Evolutionary conservation across 2,888 invertebrate species (phyloP), one percentile per base, ranked within the genome.

Genomic region (Thymelicus sylvestris): DNA sequence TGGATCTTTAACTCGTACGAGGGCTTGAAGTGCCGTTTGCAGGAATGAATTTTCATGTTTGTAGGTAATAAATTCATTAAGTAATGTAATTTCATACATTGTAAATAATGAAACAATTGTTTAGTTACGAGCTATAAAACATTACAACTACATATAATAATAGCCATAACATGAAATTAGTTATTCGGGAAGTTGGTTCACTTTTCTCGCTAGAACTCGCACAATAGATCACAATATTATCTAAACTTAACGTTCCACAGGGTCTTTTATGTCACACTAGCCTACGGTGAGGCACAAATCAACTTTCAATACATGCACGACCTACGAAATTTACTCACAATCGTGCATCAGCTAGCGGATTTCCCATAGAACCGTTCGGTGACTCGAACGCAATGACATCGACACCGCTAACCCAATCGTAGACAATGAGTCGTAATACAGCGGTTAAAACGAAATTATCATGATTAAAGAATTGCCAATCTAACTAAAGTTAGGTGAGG

Each of bases 381-480:
- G 71, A 74, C 73, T 72, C 66, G 74, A 66, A 65, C 76, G 80
- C 78, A 78, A 81, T 82, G 82, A 79, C 79, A 81, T 81, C 81
- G 83, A 79, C 79, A 80, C 81, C 81, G 84, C 81, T 86, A 86
- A 86, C 86, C 84, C 81, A 86, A 84, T 87, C 84, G 86, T 72
- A 57, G 63, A 80, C 72, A 44, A 60, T 76, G 74, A 61, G 69
- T 73, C 76, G 66, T 75, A 76, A 78, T 74, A 81, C 78, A 82
- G 79, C 41, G 15, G 10, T 57, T 39, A 38, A 48, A 13, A 57
- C 6, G 6, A 19, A 52, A 52, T 44, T 2, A 52, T 52, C 15
- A 52, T 6, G 50, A 19, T 15, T 6, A 44, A 8, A 44, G 44
- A 44, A 44, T 44, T 44, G 12, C 10, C 44, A 44, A 12, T 44